These are phyloP conservation scores for Bothrops jararaca DNA, from an alignment of 2,113 vertebrate species.

Conservation along the genomic window DNA sequence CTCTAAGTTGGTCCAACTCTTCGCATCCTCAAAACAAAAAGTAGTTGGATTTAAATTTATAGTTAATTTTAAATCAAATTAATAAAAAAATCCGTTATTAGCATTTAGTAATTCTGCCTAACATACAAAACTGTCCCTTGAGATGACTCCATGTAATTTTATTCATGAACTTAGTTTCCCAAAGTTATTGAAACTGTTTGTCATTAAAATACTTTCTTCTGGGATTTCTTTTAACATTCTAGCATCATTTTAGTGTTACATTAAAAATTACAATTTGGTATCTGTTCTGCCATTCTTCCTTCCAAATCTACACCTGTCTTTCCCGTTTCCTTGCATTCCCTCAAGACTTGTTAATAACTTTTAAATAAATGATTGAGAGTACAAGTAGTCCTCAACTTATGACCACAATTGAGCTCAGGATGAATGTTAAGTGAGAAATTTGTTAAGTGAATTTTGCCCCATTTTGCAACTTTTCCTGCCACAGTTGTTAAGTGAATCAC, in stretches of 20 bases:
- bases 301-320: slow-evolving; percentile 43
- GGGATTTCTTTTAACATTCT: neutral
- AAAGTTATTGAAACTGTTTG: neutral
- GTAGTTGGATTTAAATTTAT: neutral
- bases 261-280: neutral
- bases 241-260: neutral
- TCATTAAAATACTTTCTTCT: neutral
- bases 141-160: neutral
- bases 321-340: slow-evolving; percentile 16
- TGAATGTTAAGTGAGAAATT: neutral
- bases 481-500: neutral
- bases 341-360: slow-evolving; percentile 38
- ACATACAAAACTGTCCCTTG: neutral
- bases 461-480: neutral
- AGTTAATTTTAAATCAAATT: neutral
- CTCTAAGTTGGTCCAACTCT: neutral
- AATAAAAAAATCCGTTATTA: neutral
- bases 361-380: slow-evolving; percentile 56
- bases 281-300: slow-evolving; percentile 20
- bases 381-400: neutral
- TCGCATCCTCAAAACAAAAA: neutral
- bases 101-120: neutral
- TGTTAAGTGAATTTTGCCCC: neutral
- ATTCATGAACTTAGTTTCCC: neutral
- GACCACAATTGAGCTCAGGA: neutral